phyloP scores from a whole-genome alignment of 1,140 invertebrate species.

The Temnothorax curvispinosus region DNA sequence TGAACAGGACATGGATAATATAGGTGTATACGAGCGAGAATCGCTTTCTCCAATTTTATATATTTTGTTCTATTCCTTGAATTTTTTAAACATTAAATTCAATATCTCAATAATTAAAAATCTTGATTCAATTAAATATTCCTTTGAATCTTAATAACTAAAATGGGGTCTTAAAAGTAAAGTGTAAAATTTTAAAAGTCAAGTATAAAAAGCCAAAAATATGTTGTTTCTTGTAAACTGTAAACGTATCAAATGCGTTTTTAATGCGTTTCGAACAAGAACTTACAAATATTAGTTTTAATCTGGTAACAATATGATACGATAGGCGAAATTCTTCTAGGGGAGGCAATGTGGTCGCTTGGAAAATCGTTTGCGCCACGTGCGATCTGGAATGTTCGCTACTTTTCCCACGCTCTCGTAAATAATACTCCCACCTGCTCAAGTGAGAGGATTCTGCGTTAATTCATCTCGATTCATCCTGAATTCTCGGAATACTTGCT shows the following conservation, averaged over 20 bases:
- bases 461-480: background rate
- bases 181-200: background rate
- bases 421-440: background rate
- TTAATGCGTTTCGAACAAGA: background rate
- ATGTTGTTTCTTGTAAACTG: background rate
- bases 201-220: background rate
- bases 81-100: background rate
- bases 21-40: background rate
- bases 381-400: background rate
- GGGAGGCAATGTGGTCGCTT: background rate
- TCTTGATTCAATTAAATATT: background rate
- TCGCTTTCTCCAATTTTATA: background rate
- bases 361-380: background rate
- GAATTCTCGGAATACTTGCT: background rate
- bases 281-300: background rate
- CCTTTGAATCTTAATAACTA: background rate
- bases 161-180: too few relatives aligned
- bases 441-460: background rate
- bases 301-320: background rate
- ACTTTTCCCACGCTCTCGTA: slow-evolving; percentile 30
- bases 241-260: background rate
- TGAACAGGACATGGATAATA: background rate
- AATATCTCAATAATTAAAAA: background rate
- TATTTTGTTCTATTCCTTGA: background rate
- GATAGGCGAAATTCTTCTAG: slow-evolving; percentile 8